Conservation (phyloP, 2,888 invertebrate species). For the Dryobotodes eremita region DNA sequence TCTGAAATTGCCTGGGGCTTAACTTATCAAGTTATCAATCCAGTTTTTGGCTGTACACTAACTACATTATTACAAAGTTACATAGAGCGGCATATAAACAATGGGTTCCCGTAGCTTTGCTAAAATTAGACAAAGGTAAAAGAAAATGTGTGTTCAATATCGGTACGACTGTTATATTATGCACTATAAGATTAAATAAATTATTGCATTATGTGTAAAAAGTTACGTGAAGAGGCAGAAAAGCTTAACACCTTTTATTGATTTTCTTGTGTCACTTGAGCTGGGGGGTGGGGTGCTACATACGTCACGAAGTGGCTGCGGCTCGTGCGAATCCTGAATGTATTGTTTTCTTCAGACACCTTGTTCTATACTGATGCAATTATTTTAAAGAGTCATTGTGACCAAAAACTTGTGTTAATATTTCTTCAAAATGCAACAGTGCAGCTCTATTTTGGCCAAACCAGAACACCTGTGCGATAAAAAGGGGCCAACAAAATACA, state of each 20-base stretch:
- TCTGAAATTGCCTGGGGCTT: conserved; percentile 4
- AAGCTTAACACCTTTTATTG: conserved; percentile 72
- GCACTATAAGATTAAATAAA: neutral
- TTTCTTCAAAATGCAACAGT: neutral
- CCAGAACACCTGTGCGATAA: too few relatives aligned
- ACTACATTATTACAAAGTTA: neutral
- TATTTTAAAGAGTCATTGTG: conserved; percentile 15
- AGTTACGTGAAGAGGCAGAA: conserved; percentile 45
- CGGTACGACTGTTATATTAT: neutral
- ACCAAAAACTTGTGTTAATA: neutral
- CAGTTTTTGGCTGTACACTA: neutral
- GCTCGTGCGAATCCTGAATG: conserved; percentile 22
- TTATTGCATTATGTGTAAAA: neutral
- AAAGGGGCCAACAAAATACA: neutral
- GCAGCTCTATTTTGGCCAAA: neutral
- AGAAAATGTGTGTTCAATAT: neutral
- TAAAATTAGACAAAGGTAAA: neutral
- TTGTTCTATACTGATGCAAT: conserved; percentile 1
- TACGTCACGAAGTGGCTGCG: conserved; percentile 67
- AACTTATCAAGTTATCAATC: conserved; percentile 11
- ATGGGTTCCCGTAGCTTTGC: conserved; percentile 18
- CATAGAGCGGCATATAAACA: conserved; percentile 20
- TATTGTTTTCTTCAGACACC: conserved; percentile 27
- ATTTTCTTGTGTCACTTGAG: conserved; percentile 82
- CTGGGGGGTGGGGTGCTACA: conserved; percentile 75